Evolutionary conservation across 1,140 invertebrate species (phyloP).

Genomic region (Cheumatopsyche charites): DNA sequence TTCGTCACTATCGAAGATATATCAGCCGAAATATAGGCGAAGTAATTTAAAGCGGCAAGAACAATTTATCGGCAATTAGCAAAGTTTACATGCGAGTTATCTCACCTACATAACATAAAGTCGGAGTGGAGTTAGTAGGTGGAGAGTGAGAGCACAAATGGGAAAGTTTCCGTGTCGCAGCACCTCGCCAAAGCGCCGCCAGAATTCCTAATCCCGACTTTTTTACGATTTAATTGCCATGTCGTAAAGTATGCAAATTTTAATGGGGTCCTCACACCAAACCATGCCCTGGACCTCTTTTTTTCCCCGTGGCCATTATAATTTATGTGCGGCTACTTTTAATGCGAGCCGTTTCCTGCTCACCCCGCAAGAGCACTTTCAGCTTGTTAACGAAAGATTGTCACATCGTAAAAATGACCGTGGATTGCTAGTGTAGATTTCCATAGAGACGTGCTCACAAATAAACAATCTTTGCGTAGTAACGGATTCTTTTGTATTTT

Average conservation of each 20-base stretch:
- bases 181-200: conserved; percentile 18
- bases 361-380: conserved; percentile 18
- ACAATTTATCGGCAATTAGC: too few relatives aligned
- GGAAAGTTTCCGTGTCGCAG: conserved; percentile 11
- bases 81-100: too few relatives aligned
- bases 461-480: neutral
- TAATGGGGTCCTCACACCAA: conserved; percentile 32
- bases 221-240: conserved; percentile 48
- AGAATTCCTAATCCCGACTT: conserved; percentile 39
- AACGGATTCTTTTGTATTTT: too few relatives aligned
- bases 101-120: neutral
- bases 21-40: too few relatives aligned
- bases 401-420: conserved; percentile 40
- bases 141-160: neutral
- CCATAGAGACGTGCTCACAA: neutral
- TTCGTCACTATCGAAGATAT: too few relatives aligned
- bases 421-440: neutral
- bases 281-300: neutral
- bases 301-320: conserved; percentile 14
- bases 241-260: conserved; percentile 48
- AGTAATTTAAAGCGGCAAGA: too few relatives aligned
- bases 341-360: conserved; percentile 29
- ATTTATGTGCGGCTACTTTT: conserved; percentile 39
- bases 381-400: conserved; percentile 44
- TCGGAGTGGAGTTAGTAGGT: neutral